Percentiles rank a stretch among this genome's conserved stretches.
Conservation (phyloP, 2,797 vertebrate species). For the Falco rusticolus region DNA sequence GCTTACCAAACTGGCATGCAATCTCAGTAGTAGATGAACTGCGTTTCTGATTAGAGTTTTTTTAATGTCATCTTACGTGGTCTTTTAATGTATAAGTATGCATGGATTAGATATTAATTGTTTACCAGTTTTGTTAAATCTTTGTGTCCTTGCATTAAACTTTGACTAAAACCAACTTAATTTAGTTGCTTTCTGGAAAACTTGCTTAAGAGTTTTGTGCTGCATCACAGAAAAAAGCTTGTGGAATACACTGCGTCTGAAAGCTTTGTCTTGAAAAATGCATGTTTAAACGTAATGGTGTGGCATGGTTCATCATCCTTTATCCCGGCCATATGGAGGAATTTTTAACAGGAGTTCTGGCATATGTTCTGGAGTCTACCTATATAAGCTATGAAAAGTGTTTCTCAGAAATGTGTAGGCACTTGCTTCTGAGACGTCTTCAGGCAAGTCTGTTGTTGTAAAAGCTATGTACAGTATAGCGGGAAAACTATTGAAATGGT, state of each 20-base stretch:
- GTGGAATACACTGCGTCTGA: not conserved
- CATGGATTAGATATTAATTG: not conserved
- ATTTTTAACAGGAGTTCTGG: not conserved
- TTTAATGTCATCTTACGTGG: not conserved
- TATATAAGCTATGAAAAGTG: not conserved
- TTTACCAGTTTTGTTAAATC: not conserved
- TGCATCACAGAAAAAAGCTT: not conserved
- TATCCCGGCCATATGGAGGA: not conserved
- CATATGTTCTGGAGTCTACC: not conserved
- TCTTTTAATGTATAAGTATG: not conserved
- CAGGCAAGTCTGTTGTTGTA: not conserved
- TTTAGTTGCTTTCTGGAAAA: not conserved
- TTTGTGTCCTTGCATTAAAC: not conserved
- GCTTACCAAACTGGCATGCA: not conserved
- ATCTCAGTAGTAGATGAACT: not conserved
- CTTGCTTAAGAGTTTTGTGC: not conserved
- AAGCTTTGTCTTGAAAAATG: not conserved
- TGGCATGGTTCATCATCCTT: not conserved
- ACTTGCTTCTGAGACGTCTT: not conserved
- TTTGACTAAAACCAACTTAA: not conserved
- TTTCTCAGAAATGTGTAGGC: not conserved
- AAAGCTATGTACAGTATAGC: rapidly evolving
- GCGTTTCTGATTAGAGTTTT: not conserved
- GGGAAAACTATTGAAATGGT: not conserved
- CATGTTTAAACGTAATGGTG: not conserved